phyloP scores from a whole-genome alignment of 2,888 invertebrate species.

The Dyspetes luteomarginatus region DNA sequence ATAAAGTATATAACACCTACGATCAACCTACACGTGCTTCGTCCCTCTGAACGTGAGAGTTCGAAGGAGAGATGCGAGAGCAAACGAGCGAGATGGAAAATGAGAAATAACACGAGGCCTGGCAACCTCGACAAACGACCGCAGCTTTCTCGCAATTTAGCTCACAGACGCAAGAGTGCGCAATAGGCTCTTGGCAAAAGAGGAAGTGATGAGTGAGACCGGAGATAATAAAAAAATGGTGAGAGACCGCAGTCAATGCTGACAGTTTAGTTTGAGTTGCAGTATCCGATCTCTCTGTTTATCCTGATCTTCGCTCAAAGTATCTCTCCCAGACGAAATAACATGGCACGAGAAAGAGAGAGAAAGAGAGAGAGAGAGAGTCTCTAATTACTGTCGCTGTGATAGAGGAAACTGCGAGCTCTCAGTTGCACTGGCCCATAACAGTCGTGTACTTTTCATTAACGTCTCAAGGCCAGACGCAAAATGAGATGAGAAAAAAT shows the following conservation, averaged over 20 bases:
- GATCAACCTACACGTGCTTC: constrained; percentile 61
- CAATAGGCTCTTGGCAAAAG: constrained; percentile 31
- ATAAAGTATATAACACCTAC: constrained; percentile 62
- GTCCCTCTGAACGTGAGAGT: constrained; percentile 8
- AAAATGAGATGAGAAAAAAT: constrained; percentile 48
- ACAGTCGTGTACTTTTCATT: constrained; percentile 43
- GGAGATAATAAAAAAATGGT: constrained; percentile 30
- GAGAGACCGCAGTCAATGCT: constrained; percentile 40
- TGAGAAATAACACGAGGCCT: constrained; percentile 59
- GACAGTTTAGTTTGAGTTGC: constrained; percentile 61
- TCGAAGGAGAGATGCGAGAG: constrained; percentile 32
- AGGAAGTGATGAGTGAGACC: constrained; percentile 46
- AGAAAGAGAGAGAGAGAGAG: constrained; percentile 11
- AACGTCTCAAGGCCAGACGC: constrained; percentile 58
- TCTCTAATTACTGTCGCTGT: constrained; percentile 39
- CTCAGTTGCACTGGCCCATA: constrained; percentile 41
- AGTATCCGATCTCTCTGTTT: constrained; percentile 60
- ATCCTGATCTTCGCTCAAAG: constrained; percentile 38
- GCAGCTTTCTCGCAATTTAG: constrained; percentile 76
- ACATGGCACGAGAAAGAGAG: constrained; percentile 25
- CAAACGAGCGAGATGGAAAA: constrained; percentile 38
- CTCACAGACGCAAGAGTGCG: constrained; percentile 75
- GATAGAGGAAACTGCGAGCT: constrained; percentile 40
- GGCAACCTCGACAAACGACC: constrained; percentile 68
- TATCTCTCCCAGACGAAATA: constrained; percentile 50